Conservation (phyloP, 1,140 invertebrate genomes). For the Rhyacophila brunnea region DNA sequence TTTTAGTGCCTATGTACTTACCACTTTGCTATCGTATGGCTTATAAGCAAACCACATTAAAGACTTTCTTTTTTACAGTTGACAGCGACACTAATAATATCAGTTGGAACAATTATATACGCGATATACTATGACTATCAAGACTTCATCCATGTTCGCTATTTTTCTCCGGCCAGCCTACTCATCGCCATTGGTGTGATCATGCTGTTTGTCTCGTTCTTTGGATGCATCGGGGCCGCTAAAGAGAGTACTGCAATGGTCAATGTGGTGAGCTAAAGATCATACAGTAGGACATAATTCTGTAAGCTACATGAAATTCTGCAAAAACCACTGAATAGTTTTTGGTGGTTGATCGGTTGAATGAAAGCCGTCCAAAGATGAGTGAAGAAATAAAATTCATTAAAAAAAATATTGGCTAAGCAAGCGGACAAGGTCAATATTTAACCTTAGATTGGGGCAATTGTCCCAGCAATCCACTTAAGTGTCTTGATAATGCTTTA, state of each 20-base stretch:
- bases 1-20: too few relatives aligned
- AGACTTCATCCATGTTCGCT: constrained; percentile 65
- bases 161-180: constrained; percentile 70
- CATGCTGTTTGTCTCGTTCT: constrained; percentile 74
- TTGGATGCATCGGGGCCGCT: constrained; percentile 80
- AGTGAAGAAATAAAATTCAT: too few relatives aligned
- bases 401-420: too few relatives aligned
- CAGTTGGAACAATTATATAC: constrained; percentile 74
- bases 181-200: constrained; percentile 75
- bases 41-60: too few relatives aligned
- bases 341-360: neutral
- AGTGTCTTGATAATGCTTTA: too few relatives aligned
- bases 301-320: neutral
- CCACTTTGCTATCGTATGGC: too few relatives aligned
- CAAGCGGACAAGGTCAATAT: too few relatives aligned
- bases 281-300: neutral
- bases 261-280: constrained; percentile 61
- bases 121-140: constrained; percentile 72
- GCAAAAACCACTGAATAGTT: neutral
- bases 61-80: constrained; percentile 55
- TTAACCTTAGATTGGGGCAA: too few relatives aligned
- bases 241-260: constrained; percentile 82
- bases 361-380: too few relatives aligned
- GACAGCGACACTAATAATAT: constrained; percentile 72
- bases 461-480: too few relatives aligned